Evolutionary conservation across 2,888 invertebrate genomes (phyloP), one percentile per base, ranked within the genome.

Genomic region (Caenorhabditis becei): DNA sequence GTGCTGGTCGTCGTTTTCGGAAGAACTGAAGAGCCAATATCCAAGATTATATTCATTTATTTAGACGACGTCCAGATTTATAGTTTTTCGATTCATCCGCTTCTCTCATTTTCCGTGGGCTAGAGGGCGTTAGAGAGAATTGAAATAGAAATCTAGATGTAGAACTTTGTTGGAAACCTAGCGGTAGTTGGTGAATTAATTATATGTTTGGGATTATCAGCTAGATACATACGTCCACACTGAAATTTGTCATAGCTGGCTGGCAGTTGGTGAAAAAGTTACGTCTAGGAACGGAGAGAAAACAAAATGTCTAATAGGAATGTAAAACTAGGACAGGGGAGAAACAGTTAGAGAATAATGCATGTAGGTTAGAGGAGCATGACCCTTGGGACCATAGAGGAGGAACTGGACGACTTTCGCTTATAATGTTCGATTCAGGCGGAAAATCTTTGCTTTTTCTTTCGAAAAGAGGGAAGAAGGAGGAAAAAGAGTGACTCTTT

Each of bases 401-500:
- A 59, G 58, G 47, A 41, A 56, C 63, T 44, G n/a, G 32, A 47
- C 41, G 58, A 59, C 65, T 75, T 65, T 65, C 54, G 59, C 56
- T 59, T 65, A 70, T 70, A 70, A 70, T 70, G 70, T 70, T 70
- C 70, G 61, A 62, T 61, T 70, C 61, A 70, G 70, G 70, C 70
- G 70, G 70, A 70, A 70, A 70, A 54, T 54, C 28, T 54, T 54
- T 54, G 47, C 47, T 18, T 47, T 47, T 47, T 18, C 18, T 47
- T 47, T 47, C 18, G 47, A 24, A 44, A 44, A 24, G 24, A 44
- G 32, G 20, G 26, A n/a, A 32, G 23, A 23, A 5, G 44, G 41
- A 61, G 41, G n/a, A 18, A 26, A 61, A 23, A 37, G 37, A 59
- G 58, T 37, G 35, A 59, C 20, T 37, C 10, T 37, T 35, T 18